Evolutionary conservation across 2,113 vertebrate genomes (phyloP).

Genomic region (Macaca mulatta): DNA sequence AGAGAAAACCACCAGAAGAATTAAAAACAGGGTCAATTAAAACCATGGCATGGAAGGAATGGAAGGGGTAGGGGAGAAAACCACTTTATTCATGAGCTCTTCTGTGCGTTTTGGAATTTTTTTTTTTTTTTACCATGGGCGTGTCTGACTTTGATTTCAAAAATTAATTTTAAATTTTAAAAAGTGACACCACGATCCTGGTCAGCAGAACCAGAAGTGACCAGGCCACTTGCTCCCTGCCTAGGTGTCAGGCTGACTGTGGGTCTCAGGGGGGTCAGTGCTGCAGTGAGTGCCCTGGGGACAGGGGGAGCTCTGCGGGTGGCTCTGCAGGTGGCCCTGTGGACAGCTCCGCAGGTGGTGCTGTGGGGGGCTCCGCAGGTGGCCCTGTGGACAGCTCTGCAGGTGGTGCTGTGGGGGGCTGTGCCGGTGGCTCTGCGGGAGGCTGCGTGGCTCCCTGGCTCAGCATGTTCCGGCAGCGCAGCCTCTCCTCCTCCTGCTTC

Average conservation of each 20-base stretch:
- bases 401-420: no score
- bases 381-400: not conserved
- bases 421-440: no score
- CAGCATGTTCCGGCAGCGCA: conserved; percentile 89
- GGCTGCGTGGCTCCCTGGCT: not conserved
- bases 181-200: not conserved
- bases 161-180: not conserved
- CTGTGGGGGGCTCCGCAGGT: no score
- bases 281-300: fast-evolving
- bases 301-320: fast-evolving
- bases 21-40: not conserved
- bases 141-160: not conserved
- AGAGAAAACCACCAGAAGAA: not conserved
- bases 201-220: not conserved
- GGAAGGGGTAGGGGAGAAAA: no score
- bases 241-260: not conserved
- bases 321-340: no score
- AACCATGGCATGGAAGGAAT: no score
- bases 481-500: conserved; percentile 89
- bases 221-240: no score
- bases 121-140: not conserved
- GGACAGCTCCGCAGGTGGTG: no score
- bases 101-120: not conserved
- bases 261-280: fast-evolving
- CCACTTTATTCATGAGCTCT: not conserved